phyloP scores from a whole-genome alignment of 53 echinoderm and acorn worm species.

The Temnopleurus reevesii region DNA sequence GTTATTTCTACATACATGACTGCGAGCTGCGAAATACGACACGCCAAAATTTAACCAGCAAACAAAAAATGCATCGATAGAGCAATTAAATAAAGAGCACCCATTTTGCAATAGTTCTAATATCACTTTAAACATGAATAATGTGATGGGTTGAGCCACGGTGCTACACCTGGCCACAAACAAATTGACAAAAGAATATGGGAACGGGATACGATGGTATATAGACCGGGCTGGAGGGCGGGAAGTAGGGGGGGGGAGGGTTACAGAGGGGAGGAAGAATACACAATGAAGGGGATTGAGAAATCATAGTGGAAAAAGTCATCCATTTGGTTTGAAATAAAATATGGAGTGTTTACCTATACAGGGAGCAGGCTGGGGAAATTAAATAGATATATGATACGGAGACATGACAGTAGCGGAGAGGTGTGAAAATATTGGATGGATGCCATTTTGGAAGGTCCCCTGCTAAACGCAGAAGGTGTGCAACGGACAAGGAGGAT shows the following conservation, averaged over 20 bases:
- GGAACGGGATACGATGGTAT: background rate
- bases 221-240: background rate
- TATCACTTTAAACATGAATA: conserved; percentile 52
- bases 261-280: background rate
- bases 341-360: conserved; percentile 28
- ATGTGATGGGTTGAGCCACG: background rate
- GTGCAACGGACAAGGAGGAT: conserved; percentile 13
- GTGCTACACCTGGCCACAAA: conserved; percentile 27
- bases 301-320: conserved; percentile 56
- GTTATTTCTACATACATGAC: conserved; percentile 48
- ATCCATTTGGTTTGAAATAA: conserved; percentile 40
- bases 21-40: background rate
- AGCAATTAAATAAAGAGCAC: conserved; percentile 51
- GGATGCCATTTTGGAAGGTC: conserved; percentile 33
- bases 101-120: conserved; percentile 56
- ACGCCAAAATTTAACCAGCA: conserved; percentile 35
- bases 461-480: conserved; percentile 4
- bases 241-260: background rate
- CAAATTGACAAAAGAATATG: conserved; percentile 35
- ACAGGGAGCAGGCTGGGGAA: conserved; percentile 29
- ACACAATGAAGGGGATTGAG: conserved; percentile 2
- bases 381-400: conserved; percentile 63
- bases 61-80: conserved; percentile 56
- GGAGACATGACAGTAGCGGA: conserved; percentile 15
- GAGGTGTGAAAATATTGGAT: conserved; percentile 53